Evolutionary conservation across 2,888 invertebrate species (phyloP).

Genomic region (Mycalesis mineus): DNA sequence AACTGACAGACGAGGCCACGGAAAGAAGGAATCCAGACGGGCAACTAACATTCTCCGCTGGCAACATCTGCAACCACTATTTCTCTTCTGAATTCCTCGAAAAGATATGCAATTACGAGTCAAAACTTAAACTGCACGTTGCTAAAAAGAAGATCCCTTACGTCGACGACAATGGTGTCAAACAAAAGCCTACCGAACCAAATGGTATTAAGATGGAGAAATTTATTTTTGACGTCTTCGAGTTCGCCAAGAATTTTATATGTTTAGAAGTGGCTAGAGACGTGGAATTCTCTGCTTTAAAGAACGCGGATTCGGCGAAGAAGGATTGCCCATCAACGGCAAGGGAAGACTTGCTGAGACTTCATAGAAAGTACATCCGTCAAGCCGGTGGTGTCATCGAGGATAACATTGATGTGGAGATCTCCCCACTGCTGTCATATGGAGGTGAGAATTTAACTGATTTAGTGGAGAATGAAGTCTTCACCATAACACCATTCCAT

Average conservation of each 20-base stretch:
- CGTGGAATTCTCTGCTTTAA: conserved; percentile 97
- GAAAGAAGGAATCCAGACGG: conserved; percentile 88
- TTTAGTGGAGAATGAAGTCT: conserved; percentile 82
- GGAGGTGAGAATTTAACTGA: conserved; percentile 90
- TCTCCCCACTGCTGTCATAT: conserved; percentile 94
- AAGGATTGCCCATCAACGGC: conserved; percentile 96
- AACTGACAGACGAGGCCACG: conserved; percentile 92
- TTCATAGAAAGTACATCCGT: conserved; percentile 88
- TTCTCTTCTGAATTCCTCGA: conserved; percentile 92
- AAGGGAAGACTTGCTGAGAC: conserved; percentile 83
- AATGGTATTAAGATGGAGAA: conserved; percentile 99
- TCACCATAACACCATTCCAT: conserved; percentile 81
- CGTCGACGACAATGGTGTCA: conserved; percentile 83
- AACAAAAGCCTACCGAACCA: conserved; percentile 86
- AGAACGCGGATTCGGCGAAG: conserved; percentile 92
- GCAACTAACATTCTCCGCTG: conserved; percentile 92
- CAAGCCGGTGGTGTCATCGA: conserved; percentile 88
- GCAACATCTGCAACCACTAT: conserved; percentile 99
- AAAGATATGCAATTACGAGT: conserved; percentile 85
- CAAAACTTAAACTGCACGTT: conserved; percentile 90
- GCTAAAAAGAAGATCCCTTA: conserved; percentile 98
- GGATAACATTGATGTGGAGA: conserved; percentile 86
- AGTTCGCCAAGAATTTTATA: conserved; percentile 92
- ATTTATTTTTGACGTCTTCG: conserved; percentile 99
- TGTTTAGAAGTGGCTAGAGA: conserved; percentile 95